These are phyloP conservation scores for Netelia virgata DNA, from an alignment of 2,888 invertebrate species.

Conservation along the genomic window DNA sequence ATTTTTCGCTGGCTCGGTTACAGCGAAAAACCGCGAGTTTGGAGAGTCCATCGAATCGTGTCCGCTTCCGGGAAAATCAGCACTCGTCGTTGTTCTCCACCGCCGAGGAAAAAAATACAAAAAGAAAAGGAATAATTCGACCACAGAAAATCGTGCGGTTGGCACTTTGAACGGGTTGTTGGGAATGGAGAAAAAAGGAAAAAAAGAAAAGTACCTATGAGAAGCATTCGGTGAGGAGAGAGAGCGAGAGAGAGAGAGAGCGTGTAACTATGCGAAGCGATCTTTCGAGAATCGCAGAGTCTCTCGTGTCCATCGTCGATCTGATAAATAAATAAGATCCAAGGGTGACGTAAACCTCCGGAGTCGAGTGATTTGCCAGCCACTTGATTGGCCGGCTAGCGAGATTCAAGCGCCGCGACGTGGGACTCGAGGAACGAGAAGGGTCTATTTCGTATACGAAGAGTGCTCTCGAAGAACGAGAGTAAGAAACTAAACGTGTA, in stretches of 20 bases:
- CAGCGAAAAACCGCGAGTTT: background rate
- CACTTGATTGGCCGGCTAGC: constrained; percentile 77
- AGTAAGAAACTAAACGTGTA: constrained; percentile 1
- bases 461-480: background rate
- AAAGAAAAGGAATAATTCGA: constrained; percentile 7
- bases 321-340: constrained; percentile 81
- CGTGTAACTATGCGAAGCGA: background rate
- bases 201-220: constrained; percentile 27
- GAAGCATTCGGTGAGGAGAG: background rate
- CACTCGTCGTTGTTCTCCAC: constrained; percentile 24
- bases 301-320: constrained; percentile 32
- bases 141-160: constrained; percentile 35
- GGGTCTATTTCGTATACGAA: constrained; percentile 8
- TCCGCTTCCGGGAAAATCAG: constrained; percentile 51
- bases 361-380: constrained; percentile 79
- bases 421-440: constrained; percentile 16
- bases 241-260: constrained; percentile 11
- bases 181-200: constrained; percentile 42
- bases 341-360: constrained; percentile 79
- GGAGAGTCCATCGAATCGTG: constrained; percentile 44
- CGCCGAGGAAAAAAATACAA: constrained; percentile 6
- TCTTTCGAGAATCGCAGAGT: background rate
- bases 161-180: constrained; percentile 5
- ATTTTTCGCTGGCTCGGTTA: too few species aligned
- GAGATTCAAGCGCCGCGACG: constrained; percentile 74